Evolutionary conservation across 2,888 invertebrate species (phyloP), one percentile per base, ranked within the genome.

Genomic region (Pristionchus entomophagus): DNA sequence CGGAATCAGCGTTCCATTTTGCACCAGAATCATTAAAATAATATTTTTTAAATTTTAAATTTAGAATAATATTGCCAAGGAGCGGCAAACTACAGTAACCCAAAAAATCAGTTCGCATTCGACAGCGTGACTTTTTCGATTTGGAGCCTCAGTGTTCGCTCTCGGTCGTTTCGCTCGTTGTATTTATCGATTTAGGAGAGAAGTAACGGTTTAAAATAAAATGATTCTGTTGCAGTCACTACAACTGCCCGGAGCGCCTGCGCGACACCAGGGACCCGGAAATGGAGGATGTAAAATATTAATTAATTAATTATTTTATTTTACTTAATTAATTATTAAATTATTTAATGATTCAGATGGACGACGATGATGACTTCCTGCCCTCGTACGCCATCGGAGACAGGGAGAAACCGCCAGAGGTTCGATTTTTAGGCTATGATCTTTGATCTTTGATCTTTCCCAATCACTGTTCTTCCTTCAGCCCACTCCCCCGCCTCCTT

Each of bases 241-340:
- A 82, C 82, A 82, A 82, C 59, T 82, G 82, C 41, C 82, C 82
- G 38, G 56, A 82, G 45, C 82, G 82, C 17, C 82, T 45, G 56
- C 82, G 59, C 22, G 56, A 59, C 17, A 41, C 41, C 19, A 29
- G n/a, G 14, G 59, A 82, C 26, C 45, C 59, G 5, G 22, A 10
- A 0, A 29, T 8, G 5, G 65, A 65, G 65, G 65, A 35, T 65
- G 6, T 10, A 45, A 45, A 45, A 45, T 45, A 45, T 45, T 14
- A 38, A 5, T 73, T n/a, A 41, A 41, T 29, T 38, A n/a, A 73
- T 73, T 22, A n/a, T 73, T 38, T 41, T 45, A 45, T 10, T 45
- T 45, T 14, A 38, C 12, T 73, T n/a, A 41, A 41, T 29, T 38
- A n/a, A 73, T 73, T 22, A 10, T 41, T 29, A 17, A n/a, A 73